Base-by-base conservation (phyloP, 2,113 vertebrate genomes). In the Phodopus roborovskii region DNA sequence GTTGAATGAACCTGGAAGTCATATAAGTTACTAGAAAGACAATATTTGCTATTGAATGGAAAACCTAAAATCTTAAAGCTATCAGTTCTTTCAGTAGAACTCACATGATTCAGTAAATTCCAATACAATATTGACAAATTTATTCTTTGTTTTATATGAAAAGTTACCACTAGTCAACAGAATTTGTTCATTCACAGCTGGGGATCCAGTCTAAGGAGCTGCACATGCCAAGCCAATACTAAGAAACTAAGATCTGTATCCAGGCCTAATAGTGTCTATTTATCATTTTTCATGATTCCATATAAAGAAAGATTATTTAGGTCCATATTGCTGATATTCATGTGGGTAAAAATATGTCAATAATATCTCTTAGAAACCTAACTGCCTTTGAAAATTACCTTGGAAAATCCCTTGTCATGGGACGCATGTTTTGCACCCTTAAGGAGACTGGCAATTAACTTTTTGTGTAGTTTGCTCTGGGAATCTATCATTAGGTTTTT, bases 381-480 rank as follows among this genome's bases (percentile, higher is more conserved):
- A 36, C 64, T 73, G 6, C 4, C 75, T 89, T 88, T 66, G 42
- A 93, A 94, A 87, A 82, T 79, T 92, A 64, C 0, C 53, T 93
- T 92, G 68, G 82, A 95, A 94, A 77, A 12, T 10, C 2, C 53
- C 45, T 94, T 6, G 42, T 24, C 58, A 71, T 73, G 70, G 66
- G 5, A 81, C 36, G 4, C 12, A 83, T 0, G 50, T 86, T 87
- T 75, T 26, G 36, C 39, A 70, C 28, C 42, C 24, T 50, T 56
- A 88, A 86, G 16, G 19, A 73, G 45, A 74, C 62, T 83, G 39
- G 13, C 10, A 95, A 60, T 53, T 96, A 13, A 90, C 96, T 90
- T 70, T 90, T 71, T 94, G 17, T 11, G 30, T 36, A 33, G 17
- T 33, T 88, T 86, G 22, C 16, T 84, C 39, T 15, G 0, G 20